These are phyloP conservation scores for Drosophila setosimentum DNA, from an alignment of 2,888 invertebrate species.

Conservation along the genomic window DNA sequence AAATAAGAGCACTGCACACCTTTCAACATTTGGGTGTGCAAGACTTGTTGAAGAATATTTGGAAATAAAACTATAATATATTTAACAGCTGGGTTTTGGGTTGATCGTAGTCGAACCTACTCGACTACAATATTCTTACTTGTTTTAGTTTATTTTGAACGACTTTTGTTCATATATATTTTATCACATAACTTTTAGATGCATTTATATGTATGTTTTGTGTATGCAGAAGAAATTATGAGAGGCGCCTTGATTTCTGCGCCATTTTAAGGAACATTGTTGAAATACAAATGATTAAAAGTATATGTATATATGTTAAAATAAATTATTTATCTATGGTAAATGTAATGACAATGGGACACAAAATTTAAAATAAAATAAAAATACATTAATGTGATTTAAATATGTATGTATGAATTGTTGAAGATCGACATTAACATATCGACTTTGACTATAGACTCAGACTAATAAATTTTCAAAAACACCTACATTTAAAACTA, in stretches of 20 bases:
- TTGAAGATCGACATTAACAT: constrained; percentile 33
- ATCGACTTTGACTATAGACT: constrained; percentile 50
- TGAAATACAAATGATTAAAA: constrained; percentile 36
- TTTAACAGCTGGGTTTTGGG: background rate
- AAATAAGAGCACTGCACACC: background rate
- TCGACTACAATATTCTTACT: background rate
- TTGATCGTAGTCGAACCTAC: background rate
- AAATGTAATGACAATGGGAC: constrained; percentile 41
- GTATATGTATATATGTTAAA: constrained; percentile 13
- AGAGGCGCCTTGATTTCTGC: constrained; percentile 18
- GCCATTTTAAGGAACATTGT: constrained; percentile 58
- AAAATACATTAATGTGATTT: constrained; percentile 26
- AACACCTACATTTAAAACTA: constrained; percentile 49
- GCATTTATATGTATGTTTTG: constrained; percentile 24
- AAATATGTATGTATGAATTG: constrained; percentile 37
- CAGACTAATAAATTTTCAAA: constrained; percentile 59
- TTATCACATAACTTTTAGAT: constrained; percentile 56
- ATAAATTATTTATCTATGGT: constrained; percentile 36
- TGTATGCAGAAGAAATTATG: constrained; percentile 29
- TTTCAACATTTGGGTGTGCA: background rate
- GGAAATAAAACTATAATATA: background rate
- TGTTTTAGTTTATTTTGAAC: constrained; percentile 21
- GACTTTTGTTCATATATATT: constrained; percentile 37
- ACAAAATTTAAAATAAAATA: constrained; percentile 36
- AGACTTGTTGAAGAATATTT: background rate